These are phyloP conservation scores for Battus philenor DNA, from an alignment of 1,140 invertebrate genomes.

Conservation along the genomic window DNA sequence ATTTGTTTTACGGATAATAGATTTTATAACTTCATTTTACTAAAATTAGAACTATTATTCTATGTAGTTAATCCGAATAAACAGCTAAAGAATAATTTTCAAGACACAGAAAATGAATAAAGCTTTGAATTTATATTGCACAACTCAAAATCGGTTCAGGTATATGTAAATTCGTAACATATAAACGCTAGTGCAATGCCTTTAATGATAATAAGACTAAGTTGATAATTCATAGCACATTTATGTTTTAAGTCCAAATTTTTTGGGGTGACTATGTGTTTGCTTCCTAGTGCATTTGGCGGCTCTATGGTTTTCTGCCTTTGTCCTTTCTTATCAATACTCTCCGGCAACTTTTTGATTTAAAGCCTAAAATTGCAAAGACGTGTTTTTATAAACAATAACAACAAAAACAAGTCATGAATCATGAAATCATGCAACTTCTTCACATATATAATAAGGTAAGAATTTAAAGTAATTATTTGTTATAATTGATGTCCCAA, in stretches of 20 bases:
- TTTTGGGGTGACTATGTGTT: neutral
- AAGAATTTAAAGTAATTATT: neutral
- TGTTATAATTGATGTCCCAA: neutral
- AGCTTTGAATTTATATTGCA: neutral
- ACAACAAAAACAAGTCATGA: neutral
- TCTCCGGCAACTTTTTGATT: too few relatives aligned
- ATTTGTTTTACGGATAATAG: too few relatives aligned
- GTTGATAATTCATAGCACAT: neutral
- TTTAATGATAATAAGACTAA: neutral
- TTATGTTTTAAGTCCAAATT: neutral
- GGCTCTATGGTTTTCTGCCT: neutral
- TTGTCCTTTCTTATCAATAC: too few relatives aligned
- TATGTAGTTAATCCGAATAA: neutral
- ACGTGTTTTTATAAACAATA: neutral
- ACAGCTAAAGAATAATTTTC: neutral
- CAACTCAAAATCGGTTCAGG: neutral
- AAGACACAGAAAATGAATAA: neutral
- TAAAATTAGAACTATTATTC: neutral
- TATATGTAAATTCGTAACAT: neutral
- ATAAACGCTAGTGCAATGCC: neutral
- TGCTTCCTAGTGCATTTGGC: neutral
- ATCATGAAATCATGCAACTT: neutral
- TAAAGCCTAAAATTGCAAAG: too few relatives aligned
- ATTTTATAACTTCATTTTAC: neutral
- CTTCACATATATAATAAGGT: slow-evolving; percentile 9